A percentile compares a stretch with the other conserved stretches of the same genome.
These are phyloP conservation scores for Megalops cyprinoides DNA, from an alignment of 2,797 vertebrate species.

Conservation along the genomic window DNA sequence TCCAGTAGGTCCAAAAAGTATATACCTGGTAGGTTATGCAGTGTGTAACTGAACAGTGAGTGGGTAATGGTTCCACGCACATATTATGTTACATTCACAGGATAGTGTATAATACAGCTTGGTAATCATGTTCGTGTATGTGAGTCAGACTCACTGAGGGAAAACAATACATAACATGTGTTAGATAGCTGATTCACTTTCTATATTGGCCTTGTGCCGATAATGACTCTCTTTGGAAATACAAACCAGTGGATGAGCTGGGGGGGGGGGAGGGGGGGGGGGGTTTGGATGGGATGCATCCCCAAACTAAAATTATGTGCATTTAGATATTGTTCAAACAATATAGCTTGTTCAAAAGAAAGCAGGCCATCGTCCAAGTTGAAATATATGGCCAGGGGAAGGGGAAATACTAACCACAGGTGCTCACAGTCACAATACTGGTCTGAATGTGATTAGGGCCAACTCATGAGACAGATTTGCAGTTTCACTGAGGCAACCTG, in stretches of 20 bases:
- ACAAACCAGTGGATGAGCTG: too few relatives aligned
- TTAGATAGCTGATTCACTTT: background rate
- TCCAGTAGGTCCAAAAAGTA: background rate
- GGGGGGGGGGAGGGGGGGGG: background rate
- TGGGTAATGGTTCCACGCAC: background rate
- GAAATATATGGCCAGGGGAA: background rate
- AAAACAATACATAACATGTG: background rate
- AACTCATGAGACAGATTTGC: background rate
- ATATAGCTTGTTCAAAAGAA: background rate
- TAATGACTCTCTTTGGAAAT: background rate
- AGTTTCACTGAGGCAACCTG: background rate
- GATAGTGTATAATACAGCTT: background rate
- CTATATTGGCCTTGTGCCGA: background rate
- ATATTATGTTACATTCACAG: background rate
- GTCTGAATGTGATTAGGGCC: background rate
- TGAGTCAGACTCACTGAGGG: constrained; percentile 10
- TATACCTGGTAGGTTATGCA: too few relatives aligned
- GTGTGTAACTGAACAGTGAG: background rate
- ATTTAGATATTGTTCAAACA: too few relatives aligned
- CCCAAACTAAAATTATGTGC: background rate
- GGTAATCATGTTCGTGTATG: background rate
- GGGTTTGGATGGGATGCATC: background rate
- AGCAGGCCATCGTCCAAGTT: background rate
- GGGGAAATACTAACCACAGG: background rate
- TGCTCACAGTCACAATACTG: background rate